Evolutionary conservation across 2,797 vertebrate species (phyloP).

Genomic region (Meda fulgida): DNA sequence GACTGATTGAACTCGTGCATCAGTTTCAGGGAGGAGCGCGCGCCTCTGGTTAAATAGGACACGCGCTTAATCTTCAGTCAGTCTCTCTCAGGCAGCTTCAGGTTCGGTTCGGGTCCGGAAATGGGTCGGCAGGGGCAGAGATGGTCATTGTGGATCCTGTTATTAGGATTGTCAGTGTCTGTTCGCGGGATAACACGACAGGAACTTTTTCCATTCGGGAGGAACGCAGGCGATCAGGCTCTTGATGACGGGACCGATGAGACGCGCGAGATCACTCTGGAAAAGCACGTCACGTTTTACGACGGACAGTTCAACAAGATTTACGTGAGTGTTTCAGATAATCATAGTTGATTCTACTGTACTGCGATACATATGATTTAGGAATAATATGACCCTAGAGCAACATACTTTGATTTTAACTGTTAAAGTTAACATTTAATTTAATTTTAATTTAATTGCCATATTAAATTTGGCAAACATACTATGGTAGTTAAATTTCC

Average conservation of each 20-base stretch:
- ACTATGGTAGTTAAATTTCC: neutral
- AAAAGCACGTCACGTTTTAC: conserved; percentile 74
- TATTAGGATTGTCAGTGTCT: conserved; percentile 50
- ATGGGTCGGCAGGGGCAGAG: conserved; percentile 36
- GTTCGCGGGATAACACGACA: conserved; percentile 61
- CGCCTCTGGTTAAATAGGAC: neutral
- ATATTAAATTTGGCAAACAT: neutral
- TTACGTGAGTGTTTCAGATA: conserved; percentile 76
- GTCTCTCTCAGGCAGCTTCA: conserved; percentile 8
- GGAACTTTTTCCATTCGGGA: conserved; percentile 76
- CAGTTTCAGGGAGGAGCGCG: conserved; percentile 14
- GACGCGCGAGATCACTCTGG: conserved; percentile 70
- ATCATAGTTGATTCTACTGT: neutral
- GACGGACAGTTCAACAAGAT: conserved; percentile 68
- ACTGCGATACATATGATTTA: neutral
- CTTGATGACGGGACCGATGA: conserved; percentile 74
- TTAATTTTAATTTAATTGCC: too few species aligned
- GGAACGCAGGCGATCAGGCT: conserved; percentile 68
- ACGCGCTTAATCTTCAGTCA: neutral
- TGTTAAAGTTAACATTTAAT: too few species aligned
- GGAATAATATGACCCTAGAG: neutral
- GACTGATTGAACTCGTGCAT: neutral
- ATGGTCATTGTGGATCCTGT: conserved; percentile 12
- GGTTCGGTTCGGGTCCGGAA: conserved; percentile 5
- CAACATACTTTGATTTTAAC: too few species aligned